Percentiles rank a stretch among this genome's conserved stretches.
Evolutionary conservation across 2,797 vertebrate genomes (phyloP).

Genomic region (Chanos chanos): DNA sequence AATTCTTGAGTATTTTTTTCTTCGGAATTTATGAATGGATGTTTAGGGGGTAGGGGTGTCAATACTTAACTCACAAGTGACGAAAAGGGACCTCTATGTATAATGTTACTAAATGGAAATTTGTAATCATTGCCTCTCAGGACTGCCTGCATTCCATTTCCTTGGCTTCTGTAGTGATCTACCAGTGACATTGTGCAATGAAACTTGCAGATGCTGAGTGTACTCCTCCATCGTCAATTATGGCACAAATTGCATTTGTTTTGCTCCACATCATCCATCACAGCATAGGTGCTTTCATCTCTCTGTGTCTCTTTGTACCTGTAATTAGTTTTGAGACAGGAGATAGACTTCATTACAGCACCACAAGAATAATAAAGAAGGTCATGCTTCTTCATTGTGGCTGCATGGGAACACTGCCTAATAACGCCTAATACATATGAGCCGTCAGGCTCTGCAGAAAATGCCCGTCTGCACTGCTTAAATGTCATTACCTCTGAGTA

Average conservation of each 20-base stretch:
- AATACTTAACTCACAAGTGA: no score
- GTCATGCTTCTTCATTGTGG: constrained; percentile 39
- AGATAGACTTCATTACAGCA: constrained; percentile 47
- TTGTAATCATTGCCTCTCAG: no score
- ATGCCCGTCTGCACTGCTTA: constrained; percentile 34
- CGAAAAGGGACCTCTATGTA: no score
- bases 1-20: no score
- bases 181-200: neutral
- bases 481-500: constrained; percentile 36
- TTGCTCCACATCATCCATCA: constrained; percentile 42
- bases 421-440: constrained; percentile 34
- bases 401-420: constrained; percentile 19
- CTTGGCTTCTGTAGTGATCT: neutral
- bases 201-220: constrained; percentile 26
- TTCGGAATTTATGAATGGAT: no score
- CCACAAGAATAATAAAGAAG: constrained; percentile 38
- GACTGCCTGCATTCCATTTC: no score
- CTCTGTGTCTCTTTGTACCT: constrained; percentile 45
- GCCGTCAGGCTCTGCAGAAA: constrained; percentile 31
- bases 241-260: constrained; percentile 41
- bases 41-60: no score
- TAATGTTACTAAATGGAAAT: no score
- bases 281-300: constrained; percentile 44
- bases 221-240: constrained; percentile 43
- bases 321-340: constrained; percentile 49